A percentile compares a stretch with the other conserved stretches of the same genome.
These are phyloP conservation scores for Ginglymostoma cirratum DNA, from an alignment of 2,113 vertebrate genomes.

Conservation along the genomic window DNA sequence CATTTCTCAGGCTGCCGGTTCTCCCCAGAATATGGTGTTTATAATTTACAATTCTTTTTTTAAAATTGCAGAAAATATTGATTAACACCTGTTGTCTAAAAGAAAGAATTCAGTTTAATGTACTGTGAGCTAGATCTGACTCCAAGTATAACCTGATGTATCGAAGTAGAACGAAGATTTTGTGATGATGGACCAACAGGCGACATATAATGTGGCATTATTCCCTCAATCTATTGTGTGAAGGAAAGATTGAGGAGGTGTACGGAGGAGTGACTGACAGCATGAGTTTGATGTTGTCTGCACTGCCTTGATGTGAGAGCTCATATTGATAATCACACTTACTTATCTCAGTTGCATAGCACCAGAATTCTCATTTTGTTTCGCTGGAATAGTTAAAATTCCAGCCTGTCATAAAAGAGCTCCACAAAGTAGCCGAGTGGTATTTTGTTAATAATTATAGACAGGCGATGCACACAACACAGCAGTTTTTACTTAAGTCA, in stretches of 20 bases:
- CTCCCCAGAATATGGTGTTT: neutral
- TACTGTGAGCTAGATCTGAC: neutral
- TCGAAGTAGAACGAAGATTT: neutral
- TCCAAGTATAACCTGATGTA: neutral
- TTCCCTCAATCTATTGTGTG: neutral
- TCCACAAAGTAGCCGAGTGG: neutral
- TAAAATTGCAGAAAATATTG: neutral
- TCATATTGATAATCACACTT: neutral
- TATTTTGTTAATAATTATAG: neutral
- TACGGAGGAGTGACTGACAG: neutral
- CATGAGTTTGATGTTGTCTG: neutral
- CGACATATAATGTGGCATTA: neutral
- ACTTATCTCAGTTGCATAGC: neutral
- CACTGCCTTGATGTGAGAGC: neutral
- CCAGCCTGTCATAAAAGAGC: constrained; percentile 15
- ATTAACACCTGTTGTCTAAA: neutral
- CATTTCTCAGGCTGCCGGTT: neutral
- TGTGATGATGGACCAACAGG: neutral
- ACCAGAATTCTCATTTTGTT: neutral
- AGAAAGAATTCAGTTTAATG: neutral
- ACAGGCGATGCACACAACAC: neutral
- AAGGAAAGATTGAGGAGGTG: neutral
- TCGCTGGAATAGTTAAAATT: constrained; percentile 15
- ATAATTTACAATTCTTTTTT: neutral
- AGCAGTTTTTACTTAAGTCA: constrained; percentile 15